A percentile compares a stretch with the other conserved stretches of the same genome.
Evolutionary conservation across 2,797 vertebrate genomes (phyloP).

Genomic region (Arvicola amphibius): DNA sequence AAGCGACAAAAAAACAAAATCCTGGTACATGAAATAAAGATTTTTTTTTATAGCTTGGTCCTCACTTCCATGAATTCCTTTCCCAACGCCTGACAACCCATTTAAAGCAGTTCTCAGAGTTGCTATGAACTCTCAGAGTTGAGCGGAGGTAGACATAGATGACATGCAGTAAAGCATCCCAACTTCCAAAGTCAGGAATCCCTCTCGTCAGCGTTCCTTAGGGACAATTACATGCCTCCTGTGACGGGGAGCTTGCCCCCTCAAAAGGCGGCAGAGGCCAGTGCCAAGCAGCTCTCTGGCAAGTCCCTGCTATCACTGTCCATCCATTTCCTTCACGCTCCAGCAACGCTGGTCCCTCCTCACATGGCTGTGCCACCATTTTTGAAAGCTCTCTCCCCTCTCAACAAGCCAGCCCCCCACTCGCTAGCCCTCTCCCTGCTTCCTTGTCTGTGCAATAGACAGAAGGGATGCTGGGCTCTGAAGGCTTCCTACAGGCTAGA

Average conservation of each 20-base stretch:
- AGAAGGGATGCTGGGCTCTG: background rate
- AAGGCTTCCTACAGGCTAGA: background rate
- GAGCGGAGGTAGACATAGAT: background rate
- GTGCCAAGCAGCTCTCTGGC: background rate
- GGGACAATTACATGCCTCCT: background rate
- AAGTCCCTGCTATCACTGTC: background rate
- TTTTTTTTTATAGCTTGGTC: conserved; percentile 87
- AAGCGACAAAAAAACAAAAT: conserved; percentile 77
- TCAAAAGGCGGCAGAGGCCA: background rate
- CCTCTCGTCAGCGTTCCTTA: background rate
- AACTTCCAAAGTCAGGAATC: background rate
- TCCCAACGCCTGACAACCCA: background rate
- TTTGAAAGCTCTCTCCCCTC: background rate
- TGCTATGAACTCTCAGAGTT: background rate
- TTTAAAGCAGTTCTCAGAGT: background rate
- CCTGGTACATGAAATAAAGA: conserved; percentile 92
- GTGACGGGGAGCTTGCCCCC: background rate
- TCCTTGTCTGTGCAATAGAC: background rate
- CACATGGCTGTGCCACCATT: background rate
- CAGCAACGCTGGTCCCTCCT: background rate
- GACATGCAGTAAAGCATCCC: background rate
- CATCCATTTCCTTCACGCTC: background rate
- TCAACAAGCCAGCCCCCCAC: background rate
- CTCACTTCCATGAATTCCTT: conserved; percentile 79
- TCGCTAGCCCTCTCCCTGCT: background rate